phyloP scores from a whole-genome alignment of 2,797 vertebrate species.

The Dryobates pubescens region DNA sequence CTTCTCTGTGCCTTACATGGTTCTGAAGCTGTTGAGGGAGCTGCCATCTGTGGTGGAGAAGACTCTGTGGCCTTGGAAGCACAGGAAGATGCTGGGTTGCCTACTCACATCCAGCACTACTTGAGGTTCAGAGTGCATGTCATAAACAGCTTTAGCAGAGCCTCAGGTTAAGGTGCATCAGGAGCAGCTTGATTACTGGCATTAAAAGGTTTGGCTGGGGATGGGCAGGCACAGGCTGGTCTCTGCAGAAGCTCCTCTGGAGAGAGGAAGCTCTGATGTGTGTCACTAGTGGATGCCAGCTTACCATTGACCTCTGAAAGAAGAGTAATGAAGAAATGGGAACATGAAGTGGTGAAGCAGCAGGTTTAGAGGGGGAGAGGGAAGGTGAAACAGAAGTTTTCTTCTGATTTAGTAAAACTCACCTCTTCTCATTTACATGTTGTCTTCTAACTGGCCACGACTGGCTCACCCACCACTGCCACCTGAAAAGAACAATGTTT shows the following conservation, averaged over 20 bases:
- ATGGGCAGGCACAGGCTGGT: background rate
- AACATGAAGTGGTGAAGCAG: background rate
- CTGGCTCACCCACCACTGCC: background rate
- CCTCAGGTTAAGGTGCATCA: background rate
- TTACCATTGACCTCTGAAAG: background rate
- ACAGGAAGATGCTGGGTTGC: background rate
- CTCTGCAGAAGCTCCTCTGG: background rate
- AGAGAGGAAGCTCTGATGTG: background rate
- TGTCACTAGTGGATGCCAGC: background rate
- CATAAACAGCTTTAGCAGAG: background rate
- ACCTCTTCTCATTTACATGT: conserved; percentile 38
- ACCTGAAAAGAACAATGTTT: conserved; percentile 32
- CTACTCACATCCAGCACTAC: background rate
- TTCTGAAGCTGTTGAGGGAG: background rate
- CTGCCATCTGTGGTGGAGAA: background rate
- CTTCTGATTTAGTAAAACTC: conserved; percentile 24
- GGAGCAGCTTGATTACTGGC: background rate
- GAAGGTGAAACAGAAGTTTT: conserved; percentile 9
- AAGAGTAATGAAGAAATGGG: background rate
- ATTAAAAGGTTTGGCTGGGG: background rate
- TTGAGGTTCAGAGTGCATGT: background rate
- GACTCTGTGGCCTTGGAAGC: background rate
- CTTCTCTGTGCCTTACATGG: background rate
- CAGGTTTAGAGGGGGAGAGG: background rate
- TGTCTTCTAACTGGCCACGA: conserved; percentile 20